A percentile compares a stretch with the other conserved stretches of the same genome.
phyloP scores from a whole-genome alignment of 2,113 vertebrate genomes.

The Python bivittatus region DNA sequence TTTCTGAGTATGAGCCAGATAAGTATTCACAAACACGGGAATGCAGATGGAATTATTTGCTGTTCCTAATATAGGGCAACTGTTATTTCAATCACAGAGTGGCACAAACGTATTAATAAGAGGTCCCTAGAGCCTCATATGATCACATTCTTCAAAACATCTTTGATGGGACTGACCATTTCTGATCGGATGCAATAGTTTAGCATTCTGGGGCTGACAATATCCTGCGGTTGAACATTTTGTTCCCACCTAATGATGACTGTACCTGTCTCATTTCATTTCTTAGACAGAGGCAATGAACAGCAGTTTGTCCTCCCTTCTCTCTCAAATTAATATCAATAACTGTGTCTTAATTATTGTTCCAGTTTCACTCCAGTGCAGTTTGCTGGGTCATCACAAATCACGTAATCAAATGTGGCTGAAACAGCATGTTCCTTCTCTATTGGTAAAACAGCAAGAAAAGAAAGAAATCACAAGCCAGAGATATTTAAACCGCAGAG shows the following conservation, averaged over 20 bases:
- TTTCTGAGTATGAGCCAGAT: not conserved
- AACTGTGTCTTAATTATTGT: constrained; percentile 48
- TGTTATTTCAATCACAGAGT: not conserved
- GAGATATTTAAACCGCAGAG: accelerated
- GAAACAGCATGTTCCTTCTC: not conserved
- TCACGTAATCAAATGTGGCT: not conserved
- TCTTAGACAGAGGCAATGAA: constrained; percentile 31
- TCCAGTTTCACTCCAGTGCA: not conserved
- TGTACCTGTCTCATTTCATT: constrained; percentile 58
- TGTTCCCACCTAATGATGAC: constrained; percentile 50
- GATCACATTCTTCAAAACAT: constrained; percentile 8
- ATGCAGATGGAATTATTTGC: not conserved
- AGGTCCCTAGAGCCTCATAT: not conserved
- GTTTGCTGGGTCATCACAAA: constrained; percentile 10
- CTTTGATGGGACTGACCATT: constrained; percentile 38
- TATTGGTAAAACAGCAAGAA: not conserved
- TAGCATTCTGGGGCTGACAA: constrained; percentile 5
- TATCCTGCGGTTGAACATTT: constrained; percentile 22
- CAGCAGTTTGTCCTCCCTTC: constrained; percentile 19
- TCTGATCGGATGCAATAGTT: constrained; percentile 54
- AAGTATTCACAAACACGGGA: not conserved
- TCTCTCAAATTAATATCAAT: not conserved
- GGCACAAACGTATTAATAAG: not conserved
- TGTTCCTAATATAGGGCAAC: not conserved
- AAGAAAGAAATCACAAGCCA: not conserved